Evolutionary conservation across 2,797 vertebrate genomes (phyloP).

Genomic region (Sphenopsis melanotis): DNA sequence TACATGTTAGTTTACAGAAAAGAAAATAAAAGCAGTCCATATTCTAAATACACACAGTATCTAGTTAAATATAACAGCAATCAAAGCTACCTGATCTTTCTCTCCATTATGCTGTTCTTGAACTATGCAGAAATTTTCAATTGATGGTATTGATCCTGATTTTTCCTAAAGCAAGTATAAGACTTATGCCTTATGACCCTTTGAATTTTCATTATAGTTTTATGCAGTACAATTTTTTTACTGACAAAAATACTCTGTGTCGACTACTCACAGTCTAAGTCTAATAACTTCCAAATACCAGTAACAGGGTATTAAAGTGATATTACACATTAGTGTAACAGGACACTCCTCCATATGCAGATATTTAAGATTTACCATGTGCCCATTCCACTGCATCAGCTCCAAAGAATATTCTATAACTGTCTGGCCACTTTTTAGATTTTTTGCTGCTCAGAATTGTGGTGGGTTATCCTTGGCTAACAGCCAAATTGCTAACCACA

Average conservation of each 20-base stretch:
- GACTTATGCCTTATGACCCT: background rate
- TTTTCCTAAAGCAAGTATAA: background rate
- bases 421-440: background rate
- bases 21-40: background rate
- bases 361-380: background rate
- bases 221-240: background rate
- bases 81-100: background rate
- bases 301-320: background rate
- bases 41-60: background rate
- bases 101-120: background rate
- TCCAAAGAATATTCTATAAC: background rate
- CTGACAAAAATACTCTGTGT: background rate
- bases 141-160: background rate
- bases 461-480: background rate
- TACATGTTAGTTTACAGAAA: background rate
- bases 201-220: background rate
- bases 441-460: background rate
- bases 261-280: background rate
- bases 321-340: background rate
- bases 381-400: background rate
- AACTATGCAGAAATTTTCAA: background rate
- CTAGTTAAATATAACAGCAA: background rate
- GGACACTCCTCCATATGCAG: background rate
- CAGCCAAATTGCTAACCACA: background rate
- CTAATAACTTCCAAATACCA: background rate